These are phyloP conservation scores for Ommatoiulus sabulosus DNA, from an alignment of 2,888 invertebrate genomes.

Conservation along the genomic window DNA sequence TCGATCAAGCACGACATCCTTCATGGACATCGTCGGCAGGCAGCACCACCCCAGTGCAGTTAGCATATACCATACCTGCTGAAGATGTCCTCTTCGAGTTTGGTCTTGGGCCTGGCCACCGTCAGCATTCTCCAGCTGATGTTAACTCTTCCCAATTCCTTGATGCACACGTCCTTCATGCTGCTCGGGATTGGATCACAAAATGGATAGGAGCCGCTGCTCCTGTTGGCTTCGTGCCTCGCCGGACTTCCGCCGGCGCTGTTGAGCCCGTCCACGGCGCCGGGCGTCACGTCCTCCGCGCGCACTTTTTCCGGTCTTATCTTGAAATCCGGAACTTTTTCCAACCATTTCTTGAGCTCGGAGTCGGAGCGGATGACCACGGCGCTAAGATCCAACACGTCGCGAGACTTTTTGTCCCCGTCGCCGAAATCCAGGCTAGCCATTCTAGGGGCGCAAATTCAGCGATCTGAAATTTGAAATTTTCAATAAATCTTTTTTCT, in stretches of 20 bases:
- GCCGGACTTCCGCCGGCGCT: conserved; percentile 8
- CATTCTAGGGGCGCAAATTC: background rate
- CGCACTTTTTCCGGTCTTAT: conserved; percentile 87
- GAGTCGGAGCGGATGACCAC: conserved; percentile 81
- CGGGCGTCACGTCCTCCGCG: conserved; percentile 81
- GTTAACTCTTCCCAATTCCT: conserved; percentile 83
- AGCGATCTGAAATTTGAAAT: background rate
- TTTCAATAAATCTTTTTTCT: too few relatives aligned
- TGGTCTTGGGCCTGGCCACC: conserved; percentile 83
- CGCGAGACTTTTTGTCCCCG: conserved; percentile 84
- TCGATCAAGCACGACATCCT: background rate
- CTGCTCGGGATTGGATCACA: conserved; percentile 85
- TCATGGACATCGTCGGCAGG: too few relatives aligned
- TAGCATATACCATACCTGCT: conserved; percentile 72
- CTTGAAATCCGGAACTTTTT: conserved; percentile 90
- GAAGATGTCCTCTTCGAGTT: conserved; percentile 88
- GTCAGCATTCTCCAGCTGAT: conserved; percentile 96
- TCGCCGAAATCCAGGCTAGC: conserved; percentile 69
- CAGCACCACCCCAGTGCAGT: too few relatives aligned
- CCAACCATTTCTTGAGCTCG: conserved; percentile 84
- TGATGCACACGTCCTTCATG: conserved; percentile 80
- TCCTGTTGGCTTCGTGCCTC: conserved; percentile 72
- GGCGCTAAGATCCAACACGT: conserved; percentile 84
- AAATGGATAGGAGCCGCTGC: conserved; percentile 70
- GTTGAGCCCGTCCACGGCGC: conserved; percentile 70